phyloP scores from a whole-genome alignment of 2,888 invertebrate species.

The Hipparchia semele region DNA sequence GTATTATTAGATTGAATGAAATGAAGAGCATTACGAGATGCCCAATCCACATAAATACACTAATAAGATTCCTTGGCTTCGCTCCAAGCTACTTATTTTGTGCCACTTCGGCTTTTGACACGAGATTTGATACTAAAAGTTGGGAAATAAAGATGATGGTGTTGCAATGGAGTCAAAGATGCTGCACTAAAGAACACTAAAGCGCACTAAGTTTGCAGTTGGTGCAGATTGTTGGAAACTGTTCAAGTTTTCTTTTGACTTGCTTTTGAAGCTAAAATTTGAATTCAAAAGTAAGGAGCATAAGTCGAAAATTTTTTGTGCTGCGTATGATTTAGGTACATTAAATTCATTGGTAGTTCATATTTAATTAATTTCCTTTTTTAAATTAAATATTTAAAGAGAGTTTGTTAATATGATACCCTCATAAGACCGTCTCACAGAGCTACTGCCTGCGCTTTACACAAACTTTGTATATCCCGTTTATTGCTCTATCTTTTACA shows the following conservation, averaged over 20 bases:
- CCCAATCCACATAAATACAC: constrained; percentile 9
- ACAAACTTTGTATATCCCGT: too few relatives aligned
- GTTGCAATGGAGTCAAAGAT: constrained; percentile 36
- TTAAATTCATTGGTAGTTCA: too few relatives aligned
- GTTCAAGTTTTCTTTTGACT: constrained; percentile 34
- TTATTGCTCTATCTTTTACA: too few relatives aligned
- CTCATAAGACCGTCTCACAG: too few relatives aligned
- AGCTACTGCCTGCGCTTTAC: too few relatives aligned
- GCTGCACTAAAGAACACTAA: constrained; percentile 22
- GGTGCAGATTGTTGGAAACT: constrained; percentile 32
- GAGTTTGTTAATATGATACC: too few relatives aligned
- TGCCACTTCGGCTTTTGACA: constrained; percentile 13
- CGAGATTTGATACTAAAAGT: constrained; percentile 25
- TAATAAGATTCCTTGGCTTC: background rate
- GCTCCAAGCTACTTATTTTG: constrained; percentile 12
- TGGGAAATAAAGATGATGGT: constrained; percentile 38
- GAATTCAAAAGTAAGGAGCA: background rate
- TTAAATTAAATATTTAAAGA: too few relatives aligned
- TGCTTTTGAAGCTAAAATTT: constrained; percentile 25
- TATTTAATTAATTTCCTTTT: too few relatives aligned
- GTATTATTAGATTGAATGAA: too few relatives aligned
- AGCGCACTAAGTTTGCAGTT: constrained; percentile 31
- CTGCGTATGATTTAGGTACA: background rate
- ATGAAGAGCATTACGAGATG: background rate
- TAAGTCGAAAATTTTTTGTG: background rate